Evolutionary conservation across 2,888 invertebrate species (phyloP).

Genomic region (Ornithoptera alexandrae): DNA sequence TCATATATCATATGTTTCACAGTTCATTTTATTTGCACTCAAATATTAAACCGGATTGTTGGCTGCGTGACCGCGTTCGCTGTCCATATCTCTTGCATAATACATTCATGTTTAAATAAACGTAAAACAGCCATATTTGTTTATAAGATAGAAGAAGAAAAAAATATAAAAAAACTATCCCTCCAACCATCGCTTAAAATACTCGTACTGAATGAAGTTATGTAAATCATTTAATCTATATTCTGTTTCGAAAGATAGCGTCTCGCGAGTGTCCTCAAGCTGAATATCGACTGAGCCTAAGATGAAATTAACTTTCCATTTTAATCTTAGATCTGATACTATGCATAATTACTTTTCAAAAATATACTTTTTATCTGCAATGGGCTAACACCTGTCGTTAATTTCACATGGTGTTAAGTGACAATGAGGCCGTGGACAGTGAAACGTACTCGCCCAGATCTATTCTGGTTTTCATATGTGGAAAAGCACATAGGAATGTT

Average conservation of each 20-base stretch:
- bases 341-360: neutral
- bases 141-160: neutral
- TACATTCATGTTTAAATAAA: slow-evolving; percentile 18
- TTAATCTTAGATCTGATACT: neutral
- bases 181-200: neutral
- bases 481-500: no score
- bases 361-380: no score
- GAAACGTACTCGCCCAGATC: no score
- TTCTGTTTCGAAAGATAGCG: slow-evolving; percentile 8
- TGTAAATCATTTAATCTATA: slow-evolving; percentile 17
- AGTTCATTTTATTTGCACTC: slow-evolving; percentile 22
- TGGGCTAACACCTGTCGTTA: no score
- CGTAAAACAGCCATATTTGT: neutral
- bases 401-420: no score
- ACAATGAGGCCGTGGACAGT: no score
- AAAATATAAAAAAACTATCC: slow-evolving; percentile 2
- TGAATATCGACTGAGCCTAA: slow-evolving; percentile 6
- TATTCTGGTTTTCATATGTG: no score
- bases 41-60: slow-evolving; percentile 24
- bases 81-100: slow-evolving; percentile 14
- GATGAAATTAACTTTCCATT: slow-evolving; percentile 1
- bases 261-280: neutral
- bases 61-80: slow-evolving; percentile 17
- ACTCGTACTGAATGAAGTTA: neutral
- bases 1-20: neutral